phyloP scores from a whole-genome alignment of 2,888 invertebrate genomes.

The Atrina japonica region DNA sequence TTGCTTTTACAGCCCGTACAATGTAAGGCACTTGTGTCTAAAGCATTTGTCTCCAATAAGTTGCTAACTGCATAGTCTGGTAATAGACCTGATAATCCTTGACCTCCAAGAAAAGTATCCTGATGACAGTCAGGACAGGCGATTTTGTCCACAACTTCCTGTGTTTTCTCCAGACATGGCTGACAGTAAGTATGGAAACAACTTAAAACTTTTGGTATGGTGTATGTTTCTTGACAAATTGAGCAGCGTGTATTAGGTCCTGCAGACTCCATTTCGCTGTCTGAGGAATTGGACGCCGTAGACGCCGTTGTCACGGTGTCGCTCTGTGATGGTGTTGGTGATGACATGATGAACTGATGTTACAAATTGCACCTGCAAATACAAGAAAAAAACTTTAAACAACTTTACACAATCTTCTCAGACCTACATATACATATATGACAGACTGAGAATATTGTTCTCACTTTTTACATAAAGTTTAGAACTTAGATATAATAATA shows the following conservation, averaged over 20 bases:
- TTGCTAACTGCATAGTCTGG: conserved; percentile 85
- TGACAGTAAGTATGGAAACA: conserved; percentile 90
- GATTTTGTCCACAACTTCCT: conserved; percentile 85
- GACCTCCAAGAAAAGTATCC: conserved; percentile 73
- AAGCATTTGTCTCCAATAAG: conserved; percentile 79
- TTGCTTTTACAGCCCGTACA: conserved; percentile 98
- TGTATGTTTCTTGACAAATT: conserved; percentile 88
- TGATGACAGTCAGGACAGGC: conserved; percentile 87
- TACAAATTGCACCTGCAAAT: conserved; percentile 41
- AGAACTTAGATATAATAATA: too few relatives aligned
- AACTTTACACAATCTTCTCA: not conserved
- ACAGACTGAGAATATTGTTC: too few relatives aligned
- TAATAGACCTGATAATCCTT: conserved; percentile 86
- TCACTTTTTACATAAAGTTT: too few relatives aligned
- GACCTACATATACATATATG: not conserved
- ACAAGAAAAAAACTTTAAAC: not conserved
- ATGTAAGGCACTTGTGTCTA: conserved; percentile 81
- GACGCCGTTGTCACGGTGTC: conserved; percentile 75
- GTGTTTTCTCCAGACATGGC: conserved; percentile 87
- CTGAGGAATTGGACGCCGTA: conserved; percentile 76
- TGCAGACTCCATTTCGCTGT: conserved; percentile 70
- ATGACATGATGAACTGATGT: conserved; percentile 64
- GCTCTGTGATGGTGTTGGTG: conserved; percentile 77
- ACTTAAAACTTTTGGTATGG: conserved; percentile 78
- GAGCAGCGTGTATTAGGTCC: conserved; percentile 83